Base-by-base conservation (phyloP, 2,888 invertebrate genomes). In the Linnaemya vulpina region DNA sequence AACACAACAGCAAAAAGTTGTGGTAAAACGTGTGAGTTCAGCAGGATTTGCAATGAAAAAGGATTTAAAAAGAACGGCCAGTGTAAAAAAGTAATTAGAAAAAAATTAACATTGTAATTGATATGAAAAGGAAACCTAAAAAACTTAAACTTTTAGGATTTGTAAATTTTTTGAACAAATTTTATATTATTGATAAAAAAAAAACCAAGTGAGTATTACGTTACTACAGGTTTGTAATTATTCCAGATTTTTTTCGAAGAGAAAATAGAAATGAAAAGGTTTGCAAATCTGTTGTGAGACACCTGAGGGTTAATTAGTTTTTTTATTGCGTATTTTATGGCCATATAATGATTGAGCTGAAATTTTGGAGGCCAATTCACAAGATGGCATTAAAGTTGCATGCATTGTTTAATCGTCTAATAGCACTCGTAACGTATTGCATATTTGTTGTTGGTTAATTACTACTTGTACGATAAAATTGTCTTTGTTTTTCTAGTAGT, bases 41-140 rank as follows among this genome's bases (percentile, higher is more conserved):
- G 67, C 77, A 82, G 65, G 62, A 63, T 86, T 86, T 84, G 62
- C 70, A 75, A 43, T 80, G 63, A 13, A 76, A 79, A 70, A 62
- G 55, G 79, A 67, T 78, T 75, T 81, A 25, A 65, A 46, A 46
- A 15, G 35, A n/a, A 13, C 35, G 46, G 22, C 17, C 15, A 43
- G 74, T 58, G 49, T 60, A 83, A 68, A 86, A 60, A 65, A 81
- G 55, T 79, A 76, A 86, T 84, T 87, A 86, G 71, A 25, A 86
- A 88, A 86, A 79, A 86, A 86, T 87, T 86, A 87, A 83, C 88
- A 89, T 88, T 92, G 92, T 90, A 92, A 92, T 90, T 90, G 92
- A 92, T 91, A 90, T 90, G 86, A 89, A 90, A 89, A 91, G 92
- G 92, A 92, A 92, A 91, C 92, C 92, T 89, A 90, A 91, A 92